Base-by-base conservation (phyloP, 2,797 vertebrate genomes). In the Aulostomus chinensis region DNA sequence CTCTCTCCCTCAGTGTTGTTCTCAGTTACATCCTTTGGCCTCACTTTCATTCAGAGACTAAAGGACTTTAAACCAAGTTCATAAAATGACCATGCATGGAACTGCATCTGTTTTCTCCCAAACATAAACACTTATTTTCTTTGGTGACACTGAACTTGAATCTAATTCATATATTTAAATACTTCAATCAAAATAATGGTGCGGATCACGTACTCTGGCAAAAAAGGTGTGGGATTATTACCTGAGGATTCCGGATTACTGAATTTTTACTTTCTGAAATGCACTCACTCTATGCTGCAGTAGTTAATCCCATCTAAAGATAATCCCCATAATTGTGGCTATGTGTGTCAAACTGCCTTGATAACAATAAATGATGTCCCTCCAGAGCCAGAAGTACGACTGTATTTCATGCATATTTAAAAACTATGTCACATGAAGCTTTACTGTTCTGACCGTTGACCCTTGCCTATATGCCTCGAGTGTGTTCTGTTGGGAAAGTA, bases 191-290 rank as follows among this genome's bases (percentile, higher is more conserved):
- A 57, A 71, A 63, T 79, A 75, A 82, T 68, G 63, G 59, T 21
- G 21, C 17, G 18, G 25, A 56, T 68, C 56, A 29, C 17, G 69
- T 58, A 41, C 26, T 55, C 37, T 15, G 30, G 49, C 48, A 61
- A 57, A 9, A 60, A 33, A 81, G 71, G 73, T 79, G 55, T 58
- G 25, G 64, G 72, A 80, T 86, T 81, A 84, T 64, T 58, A 76
- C 58, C 83, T 88, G 65, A 52, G 59, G 60, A 66, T 68, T 87
- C 70, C 62, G 64, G 77, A 85, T 85, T 84, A 76, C 33, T 47
- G 54, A 58, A 30, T 75, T 73, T 6, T 83, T 73, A 79, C 66
- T 80, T 76, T 71, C 43, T 66, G 35, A 79, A 76, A 78, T 71
- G 65, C 59, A 61, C 66, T 81, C 55, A 53, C 59, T 77, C 47